These are phyloP conservation scores for Acipenser transmontanus DNA, from an alignment of 2,797 vertebrate genomes.

Conservation along the genomic window DNA sequence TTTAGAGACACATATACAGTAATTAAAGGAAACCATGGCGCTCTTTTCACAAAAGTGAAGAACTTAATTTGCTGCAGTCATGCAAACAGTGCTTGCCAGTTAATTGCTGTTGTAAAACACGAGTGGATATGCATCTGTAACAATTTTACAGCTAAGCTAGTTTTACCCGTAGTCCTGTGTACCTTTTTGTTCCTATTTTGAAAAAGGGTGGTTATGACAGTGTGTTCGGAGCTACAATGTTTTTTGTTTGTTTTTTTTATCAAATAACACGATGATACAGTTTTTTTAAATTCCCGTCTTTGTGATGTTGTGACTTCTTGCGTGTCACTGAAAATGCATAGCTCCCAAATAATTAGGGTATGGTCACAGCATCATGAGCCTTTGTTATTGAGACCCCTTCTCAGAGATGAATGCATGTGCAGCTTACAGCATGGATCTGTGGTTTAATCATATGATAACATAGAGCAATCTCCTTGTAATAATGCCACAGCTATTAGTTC, in stretches of 20 bases:
- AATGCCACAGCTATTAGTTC: too few species aligned
- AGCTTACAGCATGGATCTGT: background rate
- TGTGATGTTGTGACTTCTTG: constrained; percentile 38
- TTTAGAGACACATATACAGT: too few species aligned
- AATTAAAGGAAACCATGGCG: too few species aligned
- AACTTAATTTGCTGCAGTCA: too few species aligned
- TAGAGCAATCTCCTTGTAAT: background rate
- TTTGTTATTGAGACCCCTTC: constrained; percentile 12
- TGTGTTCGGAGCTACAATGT: constrained; percentile 1
- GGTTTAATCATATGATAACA: background rate
- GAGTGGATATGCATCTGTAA: background rate
- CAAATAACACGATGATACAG: constrained; percentile 57
- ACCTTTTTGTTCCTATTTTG: background rate
- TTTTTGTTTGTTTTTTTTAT: constrained; percentile 23
- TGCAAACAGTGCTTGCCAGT: background rate
- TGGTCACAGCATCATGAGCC: constrained; percentile 18
- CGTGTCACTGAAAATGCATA: constrained; percentile 33
- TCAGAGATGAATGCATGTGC: constrained; percentile 7
- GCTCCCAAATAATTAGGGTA: constrained; percentile 23
- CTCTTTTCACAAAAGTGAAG: too few species aligned
- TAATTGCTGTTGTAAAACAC: background rate
- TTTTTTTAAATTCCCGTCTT: constrained; percentile 53
- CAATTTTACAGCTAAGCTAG: constrained; percentile 2
- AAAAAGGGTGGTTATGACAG: background rate
- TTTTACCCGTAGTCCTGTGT: too few species aligned